A percentile compares a stretch with the other conserved stretches of the same genome.
Conservation (phyloP, 2,113 vertebrate species). For the Mastomys natalensis region DNA sequence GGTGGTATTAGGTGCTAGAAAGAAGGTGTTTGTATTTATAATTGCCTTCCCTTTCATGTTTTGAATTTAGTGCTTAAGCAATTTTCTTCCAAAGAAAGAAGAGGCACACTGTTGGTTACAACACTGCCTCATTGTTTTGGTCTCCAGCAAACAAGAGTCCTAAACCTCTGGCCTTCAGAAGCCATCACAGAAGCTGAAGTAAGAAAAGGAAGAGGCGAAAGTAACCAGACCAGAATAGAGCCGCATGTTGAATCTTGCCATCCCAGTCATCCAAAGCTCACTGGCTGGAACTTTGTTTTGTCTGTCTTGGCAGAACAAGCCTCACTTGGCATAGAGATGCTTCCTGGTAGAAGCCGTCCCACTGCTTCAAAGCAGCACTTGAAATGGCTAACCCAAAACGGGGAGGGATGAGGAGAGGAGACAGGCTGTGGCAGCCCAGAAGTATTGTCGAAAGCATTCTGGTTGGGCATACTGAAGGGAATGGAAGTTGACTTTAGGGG, state of each 20-base stretch:
- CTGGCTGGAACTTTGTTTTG: constrained; percentile 46
- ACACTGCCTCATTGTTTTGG: constrained; percentile 12
- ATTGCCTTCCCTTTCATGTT: constrained; percentile 52
- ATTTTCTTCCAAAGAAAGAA: constrained; percentile 35
- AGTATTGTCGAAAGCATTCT: too few relatives aligned
- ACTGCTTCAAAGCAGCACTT: constrained; percentile 38
- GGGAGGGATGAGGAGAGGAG: not conserved
- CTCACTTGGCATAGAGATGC: not conserved
- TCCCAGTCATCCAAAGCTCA: constrained; percentile 1
- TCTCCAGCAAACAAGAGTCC: not conserved
- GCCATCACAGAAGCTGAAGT: not conserved
- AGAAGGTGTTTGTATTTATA: constrained; percentile 53
- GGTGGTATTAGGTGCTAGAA: constrained; percentile 26
- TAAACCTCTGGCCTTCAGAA: not conserved
- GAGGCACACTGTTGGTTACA: not conserved
- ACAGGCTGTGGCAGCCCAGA: not conserved
- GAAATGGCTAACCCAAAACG: not conserved
- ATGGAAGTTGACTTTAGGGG: not conserved
- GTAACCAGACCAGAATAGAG: not conserved
- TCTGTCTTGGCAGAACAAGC: constrained; percentile 64
- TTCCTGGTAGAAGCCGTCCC: not conserved
- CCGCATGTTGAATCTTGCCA: constrained; percentile 66
- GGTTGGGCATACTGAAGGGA: not conserved
- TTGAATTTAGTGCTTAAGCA: constrained; percentile 48
- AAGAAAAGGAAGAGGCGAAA: constrained; percentile 16